phyloP scores from a whole-genome alignment of 2,113 vertebrate species.

The Balaenoptera acutorostrata region DNA sequence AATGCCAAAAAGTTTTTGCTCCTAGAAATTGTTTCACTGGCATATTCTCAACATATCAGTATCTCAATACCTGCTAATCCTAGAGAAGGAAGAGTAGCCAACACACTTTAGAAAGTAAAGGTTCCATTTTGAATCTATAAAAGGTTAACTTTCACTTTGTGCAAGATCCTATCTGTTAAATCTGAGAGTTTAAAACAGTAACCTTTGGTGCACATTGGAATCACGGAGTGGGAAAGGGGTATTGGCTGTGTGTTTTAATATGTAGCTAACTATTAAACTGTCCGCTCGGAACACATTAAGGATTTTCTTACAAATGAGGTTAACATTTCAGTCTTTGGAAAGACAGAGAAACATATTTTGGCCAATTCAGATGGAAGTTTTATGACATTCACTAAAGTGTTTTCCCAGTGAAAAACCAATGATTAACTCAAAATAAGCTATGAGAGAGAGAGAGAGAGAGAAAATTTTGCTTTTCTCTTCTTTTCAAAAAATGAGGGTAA shows the following conservation, averaged over 20 bases:
- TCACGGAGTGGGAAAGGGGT: not conserved
- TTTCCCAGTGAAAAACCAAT: not conserved
- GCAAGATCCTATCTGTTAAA: not conserved
- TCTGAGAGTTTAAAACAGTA: not conserved
- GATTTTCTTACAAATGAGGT: not conserved
- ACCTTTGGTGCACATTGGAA: not conserved
- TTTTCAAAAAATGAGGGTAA: not conserved
- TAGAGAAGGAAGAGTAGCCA: not conserved
- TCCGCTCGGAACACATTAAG: not conserved
- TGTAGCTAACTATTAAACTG: not conserved
- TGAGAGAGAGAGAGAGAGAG: not conserved
- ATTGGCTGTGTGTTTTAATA: not conserved
- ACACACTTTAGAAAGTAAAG: not conserved
- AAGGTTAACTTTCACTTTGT: not conserved
- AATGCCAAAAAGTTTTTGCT: conserved; percentile 40
- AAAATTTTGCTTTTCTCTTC: not conserved
- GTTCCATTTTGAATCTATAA: not conserved
- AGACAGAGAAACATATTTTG: conserved; percentile 7
- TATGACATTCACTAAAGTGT: not conserved
- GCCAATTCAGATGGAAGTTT: not conserved
- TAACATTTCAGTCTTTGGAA: not conserved
- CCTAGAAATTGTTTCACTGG: conserved; percentile 32
- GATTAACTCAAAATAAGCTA: not conserved
- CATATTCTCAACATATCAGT: not conserved
- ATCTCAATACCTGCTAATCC: conserved; percentile 6